Percentiles rank a stretch among this genome's conserved stretches.
Conservation (phyloP, 2,888 invertebrate genomes). For the Drosophila ustulata region DNA sequence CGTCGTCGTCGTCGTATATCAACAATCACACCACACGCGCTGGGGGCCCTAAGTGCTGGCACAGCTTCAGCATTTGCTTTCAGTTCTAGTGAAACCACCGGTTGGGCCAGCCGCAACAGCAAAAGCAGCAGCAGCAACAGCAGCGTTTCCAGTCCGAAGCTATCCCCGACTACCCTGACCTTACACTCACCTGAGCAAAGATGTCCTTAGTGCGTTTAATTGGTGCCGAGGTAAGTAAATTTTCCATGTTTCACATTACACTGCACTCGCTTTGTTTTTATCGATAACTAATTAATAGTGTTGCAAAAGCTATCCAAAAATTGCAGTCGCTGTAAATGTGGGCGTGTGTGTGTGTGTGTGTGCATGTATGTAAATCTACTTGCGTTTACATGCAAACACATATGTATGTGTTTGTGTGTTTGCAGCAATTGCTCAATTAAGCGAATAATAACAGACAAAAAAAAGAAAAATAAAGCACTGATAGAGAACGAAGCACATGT, state of each 20-base stretch:
- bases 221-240: slow-evolving; percentile 82
- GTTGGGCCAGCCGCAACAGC: slow-evolving; percentile 57
- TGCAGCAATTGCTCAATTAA: slow-evolving; percentile 25
- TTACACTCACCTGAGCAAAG: slow-evolving; percentile 37
- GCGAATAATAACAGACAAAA: slow-evolving; percentile 2
- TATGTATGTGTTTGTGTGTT: background rate
- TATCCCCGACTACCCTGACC: slow-evolving; percentile 42
- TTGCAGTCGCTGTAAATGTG: slow-evolving; percentile 14
- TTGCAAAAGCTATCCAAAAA: slow-evolving; percentile 19
- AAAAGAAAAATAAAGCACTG: slow-evolving; percentile 15
- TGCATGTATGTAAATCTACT: background rate
- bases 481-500: slow-evolving; percentile 37
- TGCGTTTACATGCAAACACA: slow-evolving; percentile 24
- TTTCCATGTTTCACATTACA: background rate
- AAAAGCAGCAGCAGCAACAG: background rate
- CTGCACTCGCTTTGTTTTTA: background rate
- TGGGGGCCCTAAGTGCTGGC: slow-evolving; percentile 50
- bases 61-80: slow-evolving; percentile 71
- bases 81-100: slow-evolving; percentile 81
- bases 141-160: slow-evolving; percentile 40
- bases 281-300: slow-evolving; percentile 38
- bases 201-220: slow-evolving; percentile 83
- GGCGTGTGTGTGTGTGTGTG: slow-evolving; percentile 1
- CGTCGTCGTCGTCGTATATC: slow-evolving; percentile 49
- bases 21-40: slow-evolving; percentile 47